Evolutionary conservation across 2,113 vertebrate species (phyloP).

Genomic region (Ginglymostoma cirratum): DNA sequence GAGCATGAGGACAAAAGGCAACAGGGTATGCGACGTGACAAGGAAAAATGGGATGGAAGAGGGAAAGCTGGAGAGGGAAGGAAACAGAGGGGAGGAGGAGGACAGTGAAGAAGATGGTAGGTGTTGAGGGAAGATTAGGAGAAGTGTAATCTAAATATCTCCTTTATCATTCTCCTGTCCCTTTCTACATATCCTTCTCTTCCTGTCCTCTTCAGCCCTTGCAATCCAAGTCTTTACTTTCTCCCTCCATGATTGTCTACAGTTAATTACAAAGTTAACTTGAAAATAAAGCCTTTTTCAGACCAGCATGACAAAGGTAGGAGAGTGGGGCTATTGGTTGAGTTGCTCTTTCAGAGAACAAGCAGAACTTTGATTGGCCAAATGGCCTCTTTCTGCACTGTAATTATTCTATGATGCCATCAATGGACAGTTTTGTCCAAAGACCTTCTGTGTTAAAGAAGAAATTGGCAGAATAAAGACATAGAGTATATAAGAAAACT

Average conservation of each 20-base stretch:
- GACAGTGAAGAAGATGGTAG: not conserved
- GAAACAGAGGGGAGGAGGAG: not conserved
- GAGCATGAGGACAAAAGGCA: not conserved
- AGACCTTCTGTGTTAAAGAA: not conserved
- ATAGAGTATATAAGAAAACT: not conserved
- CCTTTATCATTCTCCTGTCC: not conserved
- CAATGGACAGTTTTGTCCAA: not conserved
- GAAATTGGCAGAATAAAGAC: not conserved
- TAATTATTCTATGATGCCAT: not conserved
- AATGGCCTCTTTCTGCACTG: not conserved
- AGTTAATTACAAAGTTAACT: not conserved
- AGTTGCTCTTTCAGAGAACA: not conserved
- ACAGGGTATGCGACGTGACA: not conserved
- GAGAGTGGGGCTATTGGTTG: not conserved
- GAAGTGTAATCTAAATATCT: not conserved
- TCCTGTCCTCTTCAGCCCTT: not conserved
- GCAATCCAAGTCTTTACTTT: not conserved
- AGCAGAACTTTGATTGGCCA: not conserved
- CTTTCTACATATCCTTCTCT: not conserved
- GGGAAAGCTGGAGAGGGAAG: not conserved
- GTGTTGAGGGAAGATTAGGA: not conserved
- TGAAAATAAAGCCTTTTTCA: not conserved
- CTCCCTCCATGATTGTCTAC: not conserved
- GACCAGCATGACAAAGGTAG: not conserved
- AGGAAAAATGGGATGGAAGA: not conserved